Conservation (phyloP, 1,140 invertebrate species). For the Bactericera cockerelli region DNA sequence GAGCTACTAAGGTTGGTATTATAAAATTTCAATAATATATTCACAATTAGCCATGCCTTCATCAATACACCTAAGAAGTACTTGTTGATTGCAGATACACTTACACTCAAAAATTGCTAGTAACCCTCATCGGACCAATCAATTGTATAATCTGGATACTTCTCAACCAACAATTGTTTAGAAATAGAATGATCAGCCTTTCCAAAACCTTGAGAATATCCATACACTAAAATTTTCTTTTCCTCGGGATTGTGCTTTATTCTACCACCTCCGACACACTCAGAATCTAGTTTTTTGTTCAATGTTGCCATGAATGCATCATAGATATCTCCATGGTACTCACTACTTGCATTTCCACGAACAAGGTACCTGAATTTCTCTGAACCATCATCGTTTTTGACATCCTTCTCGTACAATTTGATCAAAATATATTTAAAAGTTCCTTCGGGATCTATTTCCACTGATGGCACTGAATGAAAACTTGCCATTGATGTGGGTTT, state of each 20-base stretch:
- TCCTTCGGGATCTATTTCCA: slow-evolving; percentile 65
- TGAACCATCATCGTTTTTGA: slow-evolving; percentile 24
- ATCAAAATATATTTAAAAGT: slow-evolving; percentile 78
- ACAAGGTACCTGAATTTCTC: slow-evolving; percentile 46
- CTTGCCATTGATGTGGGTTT: too few species aligned
- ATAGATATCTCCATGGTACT: slow-evolving; percentile 57
- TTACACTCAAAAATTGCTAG: too few species aligned
- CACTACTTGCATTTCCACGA: slow-evolving; percentile 48
- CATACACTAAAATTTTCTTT: slow-evolving; percentile 70
- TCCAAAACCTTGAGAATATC: slow-evolving; percentile 75
- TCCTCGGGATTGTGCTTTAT: slow-evolving; percentile 55
- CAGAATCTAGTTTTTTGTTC: slow-evolving; percentile 40
- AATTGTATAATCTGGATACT: slow-evolving; percentile 46
- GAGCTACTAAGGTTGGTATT: too few species aligned
- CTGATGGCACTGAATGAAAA: slow-evolving; percentile 42
- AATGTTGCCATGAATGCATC: too few species aligned
- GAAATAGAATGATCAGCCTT: slow-evolving; percentile 65
- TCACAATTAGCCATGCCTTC: too few species aligned
- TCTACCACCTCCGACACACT: slow-evolving; percentile 69
- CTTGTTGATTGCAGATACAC: too few species aligned
- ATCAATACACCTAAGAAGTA: too few species aligned
- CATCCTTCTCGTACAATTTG: slow-evolving; percentile 42
- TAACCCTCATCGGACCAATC: background rate
- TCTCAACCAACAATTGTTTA: slow-evolving; percentile 53
- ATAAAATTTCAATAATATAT: too few species aligned